Conservation (phyloP, 1,140 invertebrate genomes). For the Elysia chlorotica region DNA sequence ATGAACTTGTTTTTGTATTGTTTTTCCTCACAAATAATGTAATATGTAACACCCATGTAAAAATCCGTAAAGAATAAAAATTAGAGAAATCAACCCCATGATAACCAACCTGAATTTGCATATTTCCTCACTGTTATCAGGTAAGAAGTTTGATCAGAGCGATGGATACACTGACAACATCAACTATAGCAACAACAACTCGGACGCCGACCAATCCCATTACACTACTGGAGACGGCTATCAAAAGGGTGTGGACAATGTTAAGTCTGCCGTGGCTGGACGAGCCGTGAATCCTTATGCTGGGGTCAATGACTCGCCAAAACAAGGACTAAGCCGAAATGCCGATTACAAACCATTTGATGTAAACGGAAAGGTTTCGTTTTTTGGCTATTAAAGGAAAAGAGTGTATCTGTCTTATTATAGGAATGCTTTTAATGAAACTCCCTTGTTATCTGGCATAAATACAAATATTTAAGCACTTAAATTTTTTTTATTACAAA, state of each 20-base stretch:
- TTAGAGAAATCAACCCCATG: too few relatives aligned
- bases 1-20: not conserved
- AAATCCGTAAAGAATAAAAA: too few relatives aligned
- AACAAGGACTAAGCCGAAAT: not conserved
- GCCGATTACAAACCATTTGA: not conserved
- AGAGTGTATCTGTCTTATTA: too few relatives aligned
- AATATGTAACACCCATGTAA: too few relatives aligned
- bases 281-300: not conserved
- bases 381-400: too few relatives aligned
- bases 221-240: not conserved
- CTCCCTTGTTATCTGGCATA: too few relatives aligned
- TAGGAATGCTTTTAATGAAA: too few relatives aligned
- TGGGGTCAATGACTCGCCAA: not conserved
- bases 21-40: too few relatives aligned
- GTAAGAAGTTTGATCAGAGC: not conserved
- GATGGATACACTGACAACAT: not conserved
- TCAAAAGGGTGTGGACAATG: not conserved
- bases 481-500: too few relatives aligned
- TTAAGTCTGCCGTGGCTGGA: not conserved
- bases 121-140: not conserved
- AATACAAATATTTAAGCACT: too few relatives aligned
- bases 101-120: not conserved
- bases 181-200: not conserved
- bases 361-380: too few relatives aligned
- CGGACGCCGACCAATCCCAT: not conserved